A percentile compares a stretch with the other conserved stretches of the same genome.
Evolutionary conservation across 1,140 invertebrate genomes (phyloP).

Genomic region (Solenopsis fugax): DNA sequence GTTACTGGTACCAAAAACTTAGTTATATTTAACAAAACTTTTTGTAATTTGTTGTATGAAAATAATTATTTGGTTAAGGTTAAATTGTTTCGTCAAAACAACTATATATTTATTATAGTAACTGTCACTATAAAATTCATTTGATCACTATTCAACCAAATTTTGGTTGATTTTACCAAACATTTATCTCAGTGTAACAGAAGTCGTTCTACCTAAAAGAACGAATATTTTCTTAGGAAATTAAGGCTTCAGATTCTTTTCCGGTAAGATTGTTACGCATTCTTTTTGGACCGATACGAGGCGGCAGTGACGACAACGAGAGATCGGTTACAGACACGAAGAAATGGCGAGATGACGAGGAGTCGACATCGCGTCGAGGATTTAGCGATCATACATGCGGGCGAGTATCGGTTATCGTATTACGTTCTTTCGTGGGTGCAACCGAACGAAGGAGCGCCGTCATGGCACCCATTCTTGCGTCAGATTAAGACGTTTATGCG

Average conservation of each 20-base stretch:
- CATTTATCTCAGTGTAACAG: no score
- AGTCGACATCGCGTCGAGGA: slow-evolving; percentile 58
- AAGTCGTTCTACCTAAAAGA: not conserved
- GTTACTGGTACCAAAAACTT: no score
- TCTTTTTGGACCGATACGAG: not conserved
- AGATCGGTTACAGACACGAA: slow-evolving; percentile 39
- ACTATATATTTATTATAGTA: no score
- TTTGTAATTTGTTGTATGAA: no score
- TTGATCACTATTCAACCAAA: no score
- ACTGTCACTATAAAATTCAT: no score
- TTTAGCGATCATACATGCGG: slow-evolving; percentile 44
- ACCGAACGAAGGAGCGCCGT: slow-evolving; percentile 47
- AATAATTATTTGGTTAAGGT: no score
- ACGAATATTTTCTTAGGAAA: not conserved
- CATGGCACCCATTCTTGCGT: slow-evolving; percentile 63
- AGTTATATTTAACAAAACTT: no score
- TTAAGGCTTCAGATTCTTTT: not conserved
- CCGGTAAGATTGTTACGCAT: not conserved
- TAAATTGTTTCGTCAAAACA: no score
- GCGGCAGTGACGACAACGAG: not conserved
- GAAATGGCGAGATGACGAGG: slow-evolving; percentile 59
- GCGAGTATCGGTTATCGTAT: slow-evolving; percentile 41
- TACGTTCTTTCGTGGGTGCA: slow-evolving; percentile 55
- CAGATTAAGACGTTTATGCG: slow-evolving; percentile 76
- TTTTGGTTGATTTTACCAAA: no score